Evolutionary conservation across 2,797 vertebrate genomes (phyloP), one percentile per base, ranked within the genome.

Genomic region (Leptoclinus maculatus): DNA sequence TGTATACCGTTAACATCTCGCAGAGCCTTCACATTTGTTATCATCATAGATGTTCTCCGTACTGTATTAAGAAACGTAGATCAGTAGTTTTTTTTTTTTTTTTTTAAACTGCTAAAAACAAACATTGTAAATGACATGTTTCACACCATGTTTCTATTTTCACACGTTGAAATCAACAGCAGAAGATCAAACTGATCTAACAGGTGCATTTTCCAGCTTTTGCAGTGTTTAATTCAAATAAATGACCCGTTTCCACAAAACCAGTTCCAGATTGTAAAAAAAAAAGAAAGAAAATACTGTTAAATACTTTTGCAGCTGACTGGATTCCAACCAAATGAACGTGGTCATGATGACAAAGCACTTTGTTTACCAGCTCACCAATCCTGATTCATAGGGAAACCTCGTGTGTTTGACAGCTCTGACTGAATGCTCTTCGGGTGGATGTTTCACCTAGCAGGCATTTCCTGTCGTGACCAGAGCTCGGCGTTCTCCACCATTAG

Each of bases 391-490:
- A n/a, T 19, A 43, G 80, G 63, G 5, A 84, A 78, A 62, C 67
- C 47, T 34, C 78, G 59, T 81, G 67, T 49, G 25, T 86, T 64
- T 84, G 80, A 85, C 83, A 87, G 80, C 80, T 87, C 13, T 78
- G 76, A 83, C 71, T 75, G 39, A 83, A 85, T 81, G 84, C 67
- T 29, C 74, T 80, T 85, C 63, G 75, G 88, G 78, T 71, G 81
- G 83, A 85, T 90, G 88, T 92, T 91, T 90, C 91, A 90, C 91
- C 88, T 92, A 85, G 60, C 76, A 90, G 88, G 90, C 85, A 94
- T 94, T 93, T 94, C 93, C 93, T 92, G 88, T 89, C 83, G 85
- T 92, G 92, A 93, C 91, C 90, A 87, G 89, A 89, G 66, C 87
- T 86, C 74, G 84, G 84, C 75, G 66, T 89, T 91, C 88, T 83